Conservation (phyloP, 2,113 vertebrate genomes). For the Scartelaos histophorus region DNA sequence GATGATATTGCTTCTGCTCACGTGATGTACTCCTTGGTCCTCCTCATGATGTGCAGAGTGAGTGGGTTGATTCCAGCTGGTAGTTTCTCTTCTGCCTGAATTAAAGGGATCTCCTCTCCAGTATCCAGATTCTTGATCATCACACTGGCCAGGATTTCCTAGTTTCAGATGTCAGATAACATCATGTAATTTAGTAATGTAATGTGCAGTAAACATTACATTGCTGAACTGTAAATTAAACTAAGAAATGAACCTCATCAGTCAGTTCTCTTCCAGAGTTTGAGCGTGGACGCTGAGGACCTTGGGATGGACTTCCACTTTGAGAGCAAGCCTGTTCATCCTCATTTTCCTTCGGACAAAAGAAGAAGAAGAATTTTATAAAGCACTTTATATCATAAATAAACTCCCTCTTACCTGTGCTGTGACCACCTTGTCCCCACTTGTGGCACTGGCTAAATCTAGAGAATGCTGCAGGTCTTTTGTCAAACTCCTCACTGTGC, state of each 20-base stretch:
- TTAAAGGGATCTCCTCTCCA: conserved; percentile 97
- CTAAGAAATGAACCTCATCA: conserved; percentile 83
- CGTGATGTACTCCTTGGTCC: conserved; percentile 98
- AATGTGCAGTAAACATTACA: neutral
- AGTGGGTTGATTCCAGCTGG: conserved; percentile 98
- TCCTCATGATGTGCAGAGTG: conserved; percentile 97
- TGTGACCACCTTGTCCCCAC: conserved; percentile 95
- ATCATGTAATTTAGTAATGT: neutral
- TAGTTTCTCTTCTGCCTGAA: conserved; percentile 95
- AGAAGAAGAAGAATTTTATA: conserved; percentile 9
- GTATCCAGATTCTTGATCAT: conserved; percentile 99
- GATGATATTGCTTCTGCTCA: conserved; percentile 59
- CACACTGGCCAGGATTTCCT: conserved; percentile 98
- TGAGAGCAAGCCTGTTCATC: conserved; percentile 78
- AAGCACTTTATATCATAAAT: neutral
- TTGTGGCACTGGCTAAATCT: conserved; percentile 96
- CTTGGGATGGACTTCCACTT: conserved; percentile 78
- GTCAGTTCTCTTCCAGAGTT: conserved; percentile 97
- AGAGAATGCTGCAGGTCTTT: conserved; percentile 94
- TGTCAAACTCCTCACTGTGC: conserved; percentile 80
- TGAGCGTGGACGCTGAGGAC: conserved; percentile 93
- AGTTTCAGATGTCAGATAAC: conserved; percentile 23
- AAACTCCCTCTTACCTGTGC: conserved; percentile 83
- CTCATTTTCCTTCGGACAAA: conserved; percentile 87
- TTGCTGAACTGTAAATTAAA: conserved; percentile 12